Percentiles rank a stretch among this genome's conserved stretches.
Conservation (phyloP, 2,888 invertebrate genomes). For the Anagyrus pseudococci region DNA sequence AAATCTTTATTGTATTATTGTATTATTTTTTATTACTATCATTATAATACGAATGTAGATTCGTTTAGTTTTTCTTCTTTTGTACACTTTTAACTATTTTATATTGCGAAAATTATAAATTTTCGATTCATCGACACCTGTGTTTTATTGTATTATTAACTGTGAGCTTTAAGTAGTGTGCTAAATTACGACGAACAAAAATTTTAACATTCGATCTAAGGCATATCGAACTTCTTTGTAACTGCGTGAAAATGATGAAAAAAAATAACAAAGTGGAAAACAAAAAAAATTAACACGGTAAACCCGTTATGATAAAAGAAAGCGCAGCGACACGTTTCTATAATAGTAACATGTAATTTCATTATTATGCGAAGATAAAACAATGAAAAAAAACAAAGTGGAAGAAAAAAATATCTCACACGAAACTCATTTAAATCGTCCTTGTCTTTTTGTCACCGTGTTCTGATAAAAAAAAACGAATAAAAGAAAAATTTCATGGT, state of each 20-base stretch:
- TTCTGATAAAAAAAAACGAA: conserved; percentile 37
- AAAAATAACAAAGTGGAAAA: conserved; percentile 4
- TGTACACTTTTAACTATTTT: conserved; percentile 4
- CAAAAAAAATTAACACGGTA: conserved; percentile 15
- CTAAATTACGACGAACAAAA: background rate
- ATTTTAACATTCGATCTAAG: conserved; percentile 29
- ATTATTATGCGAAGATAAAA: conserved; percentile 31
- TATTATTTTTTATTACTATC: conserved; percentile 5
- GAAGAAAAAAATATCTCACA: conserved; percentile 15
- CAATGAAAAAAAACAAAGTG: conserved; percentile 1
- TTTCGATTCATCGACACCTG: no score
- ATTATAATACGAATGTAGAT: conserved; percentile 1
- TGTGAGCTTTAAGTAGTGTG: no score
- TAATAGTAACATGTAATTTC: conserved; percentile 32
- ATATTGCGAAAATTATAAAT: no score
- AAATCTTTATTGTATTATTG: conserved; percentile 10
- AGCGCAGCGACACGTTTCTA: conserved; percentile 29
- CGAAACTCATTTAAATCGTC: conserved; percentile 35
- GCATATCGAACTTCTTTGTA: conserved; percentile 37
- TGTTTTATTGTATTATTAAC: no score
- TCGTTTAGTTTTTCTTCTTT: conserved; percentile 5
- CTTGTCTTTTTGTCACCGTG: conserved; percentile 38
- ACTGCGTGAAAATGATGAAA: conserved; percentile 14
- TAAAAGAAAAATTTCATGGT: conserved; percentile 33
- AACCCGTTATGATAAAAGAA: conserved; percentile 8